These are phyloP conservation scores for Zapornia atra DNA, from an alignment of 2,113 vertebrate species.

Conservation along the genomic window DNA sequence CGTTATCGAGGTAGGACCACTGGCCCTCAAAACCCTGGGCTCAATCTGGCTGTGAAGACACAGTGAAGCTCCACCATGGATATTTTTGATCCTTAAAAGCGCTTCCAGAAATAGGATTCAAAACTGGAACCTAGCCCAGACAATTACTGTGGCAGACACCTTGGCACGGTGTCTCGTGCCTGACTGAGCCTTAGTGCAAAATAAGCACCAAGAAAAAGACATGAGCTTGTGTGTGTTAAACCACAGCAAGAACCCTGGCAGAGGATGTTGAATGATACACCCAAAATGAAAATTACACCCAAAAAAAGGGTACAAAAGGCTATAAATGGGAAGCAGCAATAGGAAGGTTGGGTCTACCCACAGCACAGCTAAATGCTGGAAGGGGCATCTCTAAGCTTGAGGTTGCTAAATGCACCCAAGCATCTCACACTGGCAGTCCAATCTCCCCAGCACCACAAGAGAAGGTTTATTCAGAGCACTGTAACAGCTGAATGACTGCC, in stretches of 20 bases:
- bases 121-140: not conserved
- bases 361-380: not conserved
- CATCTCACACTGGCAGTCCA: not conserved
- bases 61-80: accelerated
- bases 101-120: not conserved
- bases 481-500: not conserved
- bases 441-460: not conserved
- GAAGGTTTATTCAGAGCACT: not conserved
- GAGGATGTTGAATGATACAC: not conserved
- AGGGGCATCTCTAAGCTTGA: not conserved
- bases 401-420: not conserved
- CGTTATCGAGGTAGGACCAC: not conserved
- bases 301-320: not conserved
- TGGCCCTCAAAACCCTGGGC: accelerated
- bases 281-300: not conserved
- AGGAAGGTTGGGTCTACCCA: not conserved
- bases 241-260: not conserved
- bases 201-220: not conserved
- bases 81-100: not conserved
- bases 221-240: not conserved
- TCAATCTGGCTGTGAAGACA: not conserved
- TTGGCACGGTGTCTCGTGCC: not conserved
- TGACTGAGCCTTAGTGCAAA: not conserved
- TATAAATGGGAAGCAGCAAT: not conserved
- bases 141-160: not conserved